These are phyloP conservation scores for Cosmopolites sordidus DNA, from an alignment of 2,888 invertebrate species.

Conservation along the genomic window DNA sequence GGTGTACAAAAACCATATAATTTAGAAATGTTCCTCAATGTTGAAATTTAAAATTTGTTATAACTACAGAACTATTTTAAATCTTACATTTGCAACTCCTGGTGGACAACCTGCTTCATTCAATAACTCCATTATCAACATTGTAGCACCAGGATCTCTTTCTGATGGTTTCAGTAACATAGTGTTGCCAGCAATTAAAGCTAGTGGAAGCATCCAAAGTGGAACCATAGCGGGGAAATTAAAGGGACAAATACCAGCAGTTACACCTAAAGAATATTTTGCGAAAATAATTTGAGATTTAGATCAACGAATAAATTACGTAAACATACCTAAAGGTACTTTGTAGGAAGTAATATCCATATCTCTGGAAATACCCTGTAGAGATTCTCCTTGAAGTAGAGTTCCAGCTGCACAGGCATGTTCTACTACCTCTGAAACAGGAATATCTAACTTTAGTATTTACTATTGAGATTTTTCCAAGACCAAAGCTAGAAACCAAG, in stretches of 20 bases:
- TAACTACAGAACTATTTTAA: no score
- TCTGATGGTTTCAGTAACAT: constrained; percentile 95
- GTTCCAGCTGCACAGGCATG: constrained; percentile 92
- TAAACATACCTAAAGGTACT: constrained; percentile 70
- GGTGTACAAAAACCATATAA: no score
- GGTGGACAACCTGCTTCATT: constrained; percentile 94
- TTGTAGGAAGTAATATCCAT: constrained; percentile 96
- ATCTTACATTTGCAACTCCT: constrained; percentile 86
- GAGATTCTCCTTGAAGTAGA: constrained; percentile 88
- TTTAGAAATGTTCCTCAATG: no score
- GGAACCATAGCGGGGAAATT: constrained; percentile 99
- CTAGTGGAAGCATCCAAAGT: constrained; percentile 88
- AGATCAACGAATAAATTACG: no score
- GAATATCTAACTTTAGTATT: background rate
- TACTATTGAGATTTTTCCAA: background rate
- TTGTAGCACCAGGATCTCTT: constrained; percentile 93
- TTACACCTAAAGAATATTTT: background rate
- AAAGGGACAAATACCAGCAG: constrained; percentile 87
- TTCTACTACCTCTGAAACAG: constrained; percentile 85
- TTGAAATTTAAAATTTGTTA: no score
- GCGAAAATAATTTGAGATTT: no score
- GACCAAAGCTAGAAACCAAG: no score
- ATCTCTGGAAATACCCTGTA: constrained; percentile 82
- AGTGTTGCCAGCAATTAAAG: constrained; percentile 90
- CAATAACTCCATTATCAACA: constrained; percentile 89